Evolutionary conservation across 2,113 vertebrate species (phyloP), one percentile per base, ranked within the genome.

Genomic region (Nothobranchius furzeri): DNA sequence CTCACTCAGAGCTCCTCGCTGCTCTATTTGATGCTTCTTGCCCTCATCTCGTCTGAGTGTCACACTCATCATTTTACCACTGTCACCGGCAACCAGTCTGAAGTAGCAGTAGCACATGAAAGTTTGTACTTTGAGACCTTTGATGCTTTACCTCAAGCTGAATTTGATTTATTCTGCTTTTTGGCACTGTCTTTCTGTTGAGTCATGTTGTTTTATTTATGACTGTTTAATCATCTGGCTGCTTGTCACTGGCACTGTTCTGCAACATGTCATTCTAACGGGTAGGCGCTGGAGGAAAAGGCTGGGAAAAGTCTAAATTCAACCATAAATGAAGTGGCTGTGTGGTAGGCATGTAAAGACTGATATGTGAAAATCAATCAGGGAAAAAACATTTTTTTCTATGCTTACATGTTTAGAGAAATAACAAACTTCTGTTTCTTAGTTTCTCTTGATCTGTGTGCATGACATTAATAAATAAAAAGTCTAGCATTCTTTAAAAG

Each of bases 31-130:
- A 43, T 58, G 55, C 55, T 42, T 58, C n/a, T 10, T 17, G 55
- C 37, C 37, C n/a, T 58, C 55, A 43, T 58, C 55, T 42, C 55
- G 24, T 37, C 55, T 58, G 55, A 58, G 55, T 58, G 37, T 24
- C 55, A 43, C n/a, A 17, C 37, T 43, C 55, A 58, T 58, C 55
- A 43, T 58, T 37, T 58, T 36, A 57, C 36, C 8, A 17, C 55
- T 40, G 55, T 57, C 37, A 43, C 55, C 20, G n/a, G 9, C 37
- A 9, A 17, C 37, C 55, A 42, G n/a, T 37, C 25, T 42, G 55
- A 13, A 40, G 37, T 12, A 10, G 37, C 37, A 58, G 55, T 37
- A 58, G 55, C 17, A 11, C 17, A n/a, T 20, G 17, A 58, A 58
- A 58, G 37, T 58, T 58, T 24, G 37, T 20, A 17, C 36, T 58